phyloP scores from a whole-genome alignment of 2,797 vertebrate species.

The Parotocinclus haroldoi region DNA sequence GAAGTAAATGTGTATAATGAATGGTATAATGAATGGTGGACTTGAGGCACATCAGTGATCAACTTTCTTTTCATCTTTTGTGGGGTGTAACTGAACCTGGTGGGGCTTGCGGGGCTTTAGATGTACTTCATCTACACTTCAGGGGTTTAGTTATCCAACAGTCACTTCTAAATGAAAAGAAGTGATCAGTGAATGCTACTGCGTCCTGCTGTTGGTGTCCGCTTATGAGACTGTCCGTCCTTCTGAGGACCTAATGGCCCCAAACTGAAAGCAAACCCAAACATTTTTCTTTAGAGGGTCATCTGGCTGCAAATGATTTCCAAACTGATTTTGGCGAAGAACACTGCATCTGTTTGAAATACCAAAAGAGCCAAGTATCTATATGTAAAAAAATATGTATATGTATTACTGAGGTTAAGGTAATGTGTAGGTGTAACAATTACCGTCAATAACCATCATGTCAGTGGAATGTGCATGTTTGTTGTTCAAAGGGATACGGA shows the following conservation, averaged over 20 bases:
- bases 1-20: conserved; percentile 33
- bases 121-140: conserved; percentile 48
- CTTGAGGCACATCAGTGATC: conserved; percentile 17
- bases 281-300: neutral
- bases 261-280: too few relatives aligned
- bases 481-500: too few relatives aligned
- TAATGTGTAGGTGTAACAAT: too few relatives aligned
- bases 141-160: conserved; percentile 29
- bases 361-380: too few relatives aligned
- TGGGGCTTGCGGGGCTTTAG: conserved; percentile 45
- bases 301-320: neutral
- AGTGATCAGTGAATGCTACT: conserved; percentile 25
- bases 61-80: conserved; percentile 32
- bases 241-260: too few relatives aligned
- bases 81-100: conserved; percentile 33
- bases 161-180: conserved; percentile 32
- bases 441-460: too few relatives aligned
- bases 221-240: too few relatives aligned
- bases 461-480: too few relatives aligned
- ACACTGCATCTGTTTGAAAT: too few relatives aligned
- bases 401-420: too few relatives aligned
- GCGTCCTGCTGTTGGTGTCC: neutral
- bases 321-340: too few relatives aligned
- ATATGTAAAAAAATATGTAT: too few relatives aligned
- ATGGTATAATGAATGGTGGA: conserved; percentile 36